phyloP scores from a whole-genome alignment of 2,113 vertebrate genomes.

The Corythoichthys intestinalis region DNA sequence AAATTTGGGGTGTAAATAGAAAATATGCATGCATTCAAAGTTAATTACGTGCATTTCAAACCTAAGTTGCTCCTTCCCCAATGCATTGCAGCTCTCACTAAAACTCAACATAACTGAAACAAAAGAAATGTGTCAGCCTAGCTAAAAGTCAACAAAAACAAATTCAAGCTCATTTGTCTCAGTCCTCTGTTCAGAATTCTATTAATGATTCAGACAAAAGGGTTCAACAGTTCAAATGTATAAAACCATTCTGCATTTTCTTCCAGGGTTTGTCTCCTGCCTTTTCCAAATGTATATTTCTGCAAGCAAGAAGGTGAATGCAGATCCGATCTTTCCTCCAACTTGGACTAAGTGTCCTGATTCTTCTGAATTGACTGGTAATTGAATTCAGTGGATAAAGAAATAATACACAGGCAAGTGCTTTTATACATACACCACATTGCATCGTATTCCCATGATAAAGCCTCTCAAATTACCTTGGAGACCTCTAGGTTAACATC shows the following conservation, averaged over 20 bases:
- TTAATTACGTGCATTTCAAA: conserved; percentile 8
- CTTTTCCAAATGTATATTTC: conserved; percentile 13
- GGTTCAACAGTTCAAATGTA: conserved; percentile 8
- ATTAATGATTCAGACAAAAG: background rate
- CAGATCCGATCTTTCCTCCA: conserved; percentile 8
- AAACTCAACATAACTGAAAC: background rate
- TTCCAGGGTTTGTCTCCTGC: conserved; percentile 48
- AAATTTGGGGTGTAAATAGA: conserved; percentile 14
- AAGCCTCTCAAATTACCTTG: background rate
- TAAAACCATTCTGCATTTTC: conserved; percentile 31
- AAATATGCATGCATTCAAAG: conserved; percentile 13
- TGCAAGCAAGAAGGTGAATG: conserved; percentile 16
- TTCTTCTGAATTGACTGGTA: conserved; percentile 8
- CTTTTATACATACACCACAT: conserved; percentile 6
- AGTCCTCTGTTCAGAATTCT: conserved; percentile 3
- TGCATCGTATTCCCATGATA: background rate
- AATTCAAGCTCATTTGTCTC: conserved; percentile 2
- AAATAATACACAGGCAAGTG: conserved; percentile 2
- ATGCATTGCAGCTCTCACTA: background rate
- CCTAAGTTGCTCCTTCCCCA: background rate
- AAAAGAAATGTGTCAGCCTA: background rate
- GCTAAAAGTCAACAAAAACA: background rate
- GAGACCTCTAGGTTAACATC: conserved; percentile 4
- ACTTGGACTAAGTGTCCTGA: conserved; percentile 4
- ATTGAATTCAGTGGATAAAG: conserved; percentile 1